Evolutionary conservation across 2,113 vertebrate species (phyloP).

Genomic region (Capra hircus): DNA sequence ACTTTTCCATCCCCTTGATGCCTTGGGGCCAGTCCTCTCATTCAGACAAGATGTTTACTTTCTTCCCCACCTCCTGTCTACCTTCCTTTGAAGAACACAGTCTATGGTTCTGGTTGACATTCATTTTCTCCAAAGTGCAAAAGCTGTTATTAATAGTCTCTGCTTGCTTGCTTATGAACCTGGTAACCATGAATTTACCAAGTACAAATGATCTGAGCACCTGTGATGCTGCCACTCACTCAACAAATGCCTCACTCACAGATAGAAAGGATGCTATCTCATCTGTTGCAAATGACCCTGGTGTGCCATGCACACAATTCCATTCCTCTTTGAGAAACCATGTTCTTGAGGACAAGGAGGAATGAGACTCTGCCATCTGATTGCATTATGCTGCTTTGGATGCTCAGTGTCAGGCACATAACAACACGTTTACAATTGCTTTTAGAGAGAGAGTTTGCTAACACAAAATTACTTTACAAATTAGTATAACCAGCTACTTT

Average conservation of each 20-base stretch:
- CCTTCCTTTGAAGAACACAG: neutral
- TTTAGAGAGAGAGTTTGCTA: neutral
- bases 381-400: neutral
- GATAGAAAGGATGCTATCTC: neutral
- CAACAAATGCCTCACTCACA: neutral
- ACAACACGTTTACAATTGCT: neutral
- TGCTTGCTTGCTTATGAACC: neutral
- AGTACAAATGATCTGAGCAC: neutral
- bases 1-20: neutral
- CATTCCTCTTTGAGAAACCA: neutral
- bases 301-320: neutral
- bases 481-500: neutral
- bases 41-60: neutral
- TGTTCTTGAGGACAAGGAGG: neutral
- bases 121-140: neutral
- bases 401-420: neutral
- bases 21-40: neutral
- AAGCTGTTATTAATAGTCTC: neutral
- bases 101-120: neutral
- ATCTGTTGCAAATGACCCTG: neutral
- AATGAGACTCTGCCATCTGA: neutral
- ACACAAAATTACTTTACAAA: neutral
- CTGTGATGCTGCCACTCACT: neutral
- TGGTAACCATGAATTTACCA: neutral
- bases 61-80: neutral